These are phyloP conservation scores for Chelidonichthys spinosus DNA, from an alignment of 2,797 vertebrate genomes.

Conservation along the genomic window DNA sequence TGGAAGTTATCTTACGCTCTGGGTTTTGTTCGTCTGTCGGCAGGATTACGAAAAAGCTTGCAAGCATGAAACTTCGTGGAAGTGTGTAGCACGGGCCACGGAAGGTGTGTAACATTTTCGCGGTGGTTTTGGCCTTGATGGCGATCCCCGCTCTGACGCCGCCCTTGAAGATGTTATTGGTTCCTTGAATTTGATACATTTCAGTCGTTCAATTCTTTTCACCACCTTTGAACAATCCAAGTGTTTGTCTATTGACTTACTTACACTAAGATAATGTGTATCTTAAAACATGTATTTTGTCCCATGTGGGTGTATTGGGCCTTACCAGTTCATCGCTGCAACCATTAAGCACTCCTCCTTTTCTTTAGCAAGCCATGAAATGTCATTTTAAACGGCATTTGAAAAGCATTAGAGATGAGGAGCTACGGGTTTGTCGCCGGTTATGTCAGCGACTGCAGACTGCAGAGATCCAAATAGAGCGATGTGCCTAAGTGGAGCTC, in stretches of 20 bases:
- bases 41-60: neutral
- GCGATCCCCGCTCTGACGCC: neutral
- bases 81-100: neutral
- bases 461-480: conserved; percentile 17
- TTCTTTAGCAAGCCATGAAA: neutral
- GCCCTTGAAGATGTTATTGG: conserved; percentile 18
- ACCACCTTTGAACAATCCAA: conserved; percentile 11
- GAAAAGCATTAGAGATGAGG: neutral
- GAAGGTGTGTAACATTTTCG: neutral
- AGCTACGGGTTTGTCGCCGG: neutral
- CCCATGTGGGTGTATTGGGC: neutral
- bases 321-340: too few species aligned
- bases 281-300: neutral
- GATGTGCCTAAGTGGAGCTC: conserved; percentile 3
- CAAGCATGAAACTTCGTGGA: neutral
- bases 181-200: conserved; percentile 42
- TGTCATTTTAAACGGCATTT: conserved; percentile 1
- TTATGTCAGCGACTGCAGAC: neutral
- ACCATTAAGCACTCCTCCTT: too few species aligned
- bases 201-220: conserved; percentile 5
- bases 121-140: neutral
- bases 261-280: neutral
- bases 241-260: conserved; percentile 2
- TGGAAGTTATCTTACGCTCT: neutral
- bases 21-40: neutral